These are phyloP conservation scores for Platypus cylindrus DNA, from an alignment of 2,888 invertebrate genomes.

Conservation along the genomic window DNA sequence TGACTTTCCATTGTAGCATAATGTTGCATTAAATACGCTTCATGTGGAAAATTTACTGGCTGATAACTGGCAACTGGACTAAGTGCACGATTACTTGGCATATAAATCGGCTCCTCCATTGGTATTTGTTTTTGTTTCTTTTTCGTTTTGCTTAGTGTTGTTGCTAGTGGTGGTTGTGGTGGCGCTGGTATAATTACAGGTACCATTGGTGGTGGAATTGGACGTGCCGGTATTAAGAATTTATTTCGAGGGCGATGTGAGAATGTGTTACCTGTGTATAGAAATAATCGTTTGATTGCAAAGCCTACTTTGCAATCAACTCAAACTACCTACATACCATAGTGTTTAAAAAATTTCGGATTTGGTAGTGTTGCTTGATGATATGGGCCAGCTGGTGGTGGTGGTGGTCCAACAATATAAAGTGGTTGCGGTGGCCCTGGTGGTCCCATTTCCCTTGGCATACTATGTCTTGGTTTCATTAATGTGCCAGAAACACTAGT, in stretches of 20 bases:
- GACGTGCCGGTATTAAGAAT: constrained; percentile 45
- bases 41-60: constrained; percentile 44
- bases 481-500: constrained; percentile 33
- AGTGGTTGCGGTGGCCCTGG: constrained; percentile 31
- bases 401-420: constrained; percentile 33
- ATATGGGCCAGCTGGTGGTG: constrained; percentile 15
- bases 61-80: constrained; percentile 47
- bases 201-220: constrained; percentile 34
- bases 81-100: constrained; percentile 42
- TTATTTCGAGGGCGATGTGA: constrained; percentile 39
- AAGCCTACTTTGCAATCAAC: neutral
- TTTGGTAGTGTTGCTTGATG: constrained; percentile 33
- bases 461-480: constrained; percentile 33
- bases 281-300: constrained; percentile 2
- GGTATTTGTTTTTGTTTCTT: constrained; percentile 35
- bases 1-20: constrained; percentile 41
- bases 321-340: constrained; percentile 23
- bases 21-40: constrained; percentile 45
- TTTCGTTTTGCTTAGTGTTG: constrained; percentile 43
- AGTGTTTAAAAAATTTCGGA: constrained; percentile 36
- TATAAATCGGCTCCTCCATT: constrained; percentile 45
- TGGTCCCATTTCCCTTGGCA: constrained; percentile 17
- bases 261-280: constrained; percentile 27
- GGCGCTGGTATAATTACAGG: constrained; percentile 37
- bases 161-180: constrained; percentile 39